Base-by-base conservation (phyloP, 53 echinoderm and acorn worm species). In the Apostichopus leukothele region DNA sequence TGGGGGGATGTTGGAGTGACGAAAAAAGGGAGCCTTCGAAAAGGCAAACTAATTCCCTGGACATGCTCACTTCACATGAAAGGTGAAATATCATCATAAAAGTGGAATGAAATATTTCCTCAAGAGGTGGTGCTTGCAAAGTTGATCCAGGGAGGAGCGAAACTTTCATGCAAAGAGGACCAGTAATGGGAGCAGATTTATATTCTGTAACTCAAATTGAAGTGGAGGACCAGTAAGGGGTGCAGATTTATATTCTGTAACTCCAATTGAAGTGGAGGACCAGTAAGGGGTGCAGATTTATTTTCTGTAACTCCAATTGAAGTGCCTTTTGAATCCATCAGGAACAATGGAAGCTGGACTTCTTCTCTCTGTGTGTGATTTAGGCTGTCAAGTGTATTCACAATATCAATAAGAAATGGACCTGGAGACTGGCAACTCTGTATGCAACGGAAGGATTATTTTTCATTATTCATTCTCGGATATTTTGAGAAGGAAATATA, bases 381-480 rank as follows among this genome's bases (percentile, higher is more conserved):
- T 12, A 7, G 51, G 19, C 54, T n/a, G 18, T 68, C 71, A 68
- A 53, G n/a, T n/a, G 80, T 80, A 80, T 80, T 80, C 80, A 80
- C n/a, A 59, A 53, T 54, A 52, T 50, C 9, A 77, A 52, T 16
- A 77, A 27, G 16, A 50, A 27, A 77, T 80, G 80, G 54, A 80
- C 54, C 54, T 19, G n/a, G 80, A 80, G 80, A 80, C 80, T 80
- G 80, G 59, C 20, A 53, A 55, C 80, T 79, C 9, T 57, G 80
- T 54, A 80, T 80, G 80, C 80, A 80, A 80, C 59, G 80, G 80
- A 80, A 80, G 80, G 80, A 80, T 55, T 19, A 80, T 9, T 53
- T 68, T 68, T 68, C 71, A 68, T 14, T 19, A 68, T 68, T 68
- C 71, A n/a, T 16, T 68, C 71, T 16, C 19, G 13, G 71, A 68